These are phyloP conservation scores for Muscina levida DNA, from an alignment of 2,888 invertebrate species.

Conservation along the genomic window DNA sequence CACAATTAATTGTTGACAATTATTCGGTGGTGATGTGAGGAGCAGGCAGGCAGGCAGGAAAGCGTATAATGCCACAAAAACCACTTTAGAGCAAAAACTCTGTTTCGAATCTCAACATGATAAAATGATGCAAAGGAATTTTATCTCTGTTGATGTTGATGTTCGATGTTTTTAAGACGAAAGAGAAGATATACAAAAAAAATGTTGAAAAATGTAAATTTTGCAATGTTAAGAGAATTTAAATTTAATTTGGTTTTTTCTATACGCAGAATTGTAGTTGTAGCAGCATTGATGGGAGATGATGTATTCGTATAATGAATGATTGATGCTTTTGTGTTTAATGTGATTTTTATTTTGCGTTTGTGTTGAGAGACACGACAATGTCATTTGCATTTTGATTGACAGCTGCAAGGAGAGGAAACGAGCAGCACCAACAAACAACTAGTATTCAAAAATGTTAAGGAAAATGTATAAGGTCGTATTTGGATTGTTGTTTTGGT, in stretches of 20 bases:
- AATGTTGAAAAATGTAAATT: constrained; percentile 22
- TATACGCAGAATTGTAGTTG: background rate
- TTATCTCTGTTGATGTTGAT: background rate
- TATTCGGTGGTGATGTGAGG: background rate
- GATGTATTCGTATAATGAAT: constrained; percentile 12
- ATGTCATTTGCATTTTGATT: constrained; percentile 68
- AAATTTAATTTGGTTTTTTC: constrained; percentile 44
- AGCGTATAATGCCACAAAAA: background rate
- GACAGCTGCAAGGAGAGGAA: constrained; percentile 58
- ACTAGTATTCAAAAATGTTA: constrained; percentile 24
- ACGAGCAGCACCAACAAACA: too few species aligned
- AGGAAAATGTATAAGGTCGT: too few species aligned
- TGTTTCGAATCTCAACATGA: constrained; percentile 2
- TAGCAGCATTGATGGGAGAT: background rate
- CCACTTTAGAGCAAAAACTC: background rate
- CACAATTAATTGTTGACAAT: constrained; percentile 15
- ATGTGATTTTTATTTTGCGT: too few species aligned
- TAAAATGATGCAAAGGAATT: constrained; percentile 7
- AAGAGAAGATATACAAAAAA: too few species aligned
- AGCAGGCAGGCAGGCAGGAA: too few species aligned
- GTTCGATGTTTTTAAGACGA: too few species aligned
- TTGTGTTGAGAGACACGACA: constrained; percentile 51
- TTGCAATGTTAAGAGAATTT: constrained; percentile 31
- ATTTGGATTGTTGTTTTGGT: too few species aligned
- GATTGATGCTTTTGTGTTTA: constrained; percentile 24